A percentile compares a stretch with the other conserved stretches of the same genome.
phyloP scores from a whole-genome alignment of 1,140 invertebrate genomes.

The Drosophila jambulina region DNA sequence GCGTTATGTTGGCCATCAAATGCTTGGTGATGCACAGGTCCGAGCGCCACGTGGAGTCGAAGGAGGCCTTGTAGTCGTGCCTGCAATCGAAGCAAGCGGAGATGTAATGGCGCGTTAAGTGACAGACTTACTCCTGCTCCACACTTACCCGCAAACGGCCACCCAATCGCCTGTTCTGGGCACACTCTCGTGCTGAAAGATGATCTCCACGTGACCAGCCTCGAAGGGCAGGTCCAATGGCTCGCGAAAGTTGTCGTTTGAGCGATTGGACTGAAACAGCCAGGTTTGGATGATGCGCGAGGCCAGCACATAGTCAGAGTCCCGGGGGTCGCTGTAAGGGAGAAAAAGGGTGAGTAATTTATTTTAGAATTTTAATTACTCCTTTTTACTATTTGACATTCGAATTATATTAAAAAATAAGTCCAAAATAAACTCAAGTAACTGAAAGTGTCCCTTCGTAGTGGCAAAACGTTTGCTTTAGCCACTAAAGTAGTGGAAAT shows the following conservation, averaged over 20 bases:
- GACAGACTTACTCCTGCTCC: background rate
- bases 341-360: conserved; percentile 5
- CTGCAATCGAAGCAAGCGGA: conserved; percentile 28
- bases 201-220: conserved; percentile 84
- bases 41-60: conserved; percentile 82
- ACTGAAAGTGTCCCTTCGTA: background rate
- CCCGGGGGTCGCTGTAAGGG: conserved; percentile 87
- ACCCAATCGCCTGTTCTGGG: conserved; percentile 80
- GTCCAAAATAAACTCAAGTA: background rate
- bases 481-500: background rate
- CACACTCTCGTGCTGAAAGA: conserved; percentile 83
- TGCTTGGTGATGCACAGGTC: conserved; percentile 86
- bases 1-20: conserved; percentile 85
- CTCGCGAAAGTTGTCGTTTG: conserved; percentile 76
- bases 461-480: background rate
- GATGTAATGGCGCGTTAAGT: conserved; percentile 4
- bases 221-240: conserved; percentile 81
- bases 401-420: background rate
- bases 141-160: conserved; percentile 77
- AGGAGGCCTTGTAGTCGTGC: conserved; percentile 82
- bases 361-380: too few relatives aligned
- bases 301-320: conserved; percentile 89
- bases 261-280: conserved; percentile 84
- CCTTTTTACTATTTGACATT: background rate
- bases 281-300: conserved; percentile 87